A percentile compares a stretch with the other conserved stretches of the same genome.
Conservation (phyloP, 2,113 vertebrate genomes). For the Phyllostomus discolor region DNA sequence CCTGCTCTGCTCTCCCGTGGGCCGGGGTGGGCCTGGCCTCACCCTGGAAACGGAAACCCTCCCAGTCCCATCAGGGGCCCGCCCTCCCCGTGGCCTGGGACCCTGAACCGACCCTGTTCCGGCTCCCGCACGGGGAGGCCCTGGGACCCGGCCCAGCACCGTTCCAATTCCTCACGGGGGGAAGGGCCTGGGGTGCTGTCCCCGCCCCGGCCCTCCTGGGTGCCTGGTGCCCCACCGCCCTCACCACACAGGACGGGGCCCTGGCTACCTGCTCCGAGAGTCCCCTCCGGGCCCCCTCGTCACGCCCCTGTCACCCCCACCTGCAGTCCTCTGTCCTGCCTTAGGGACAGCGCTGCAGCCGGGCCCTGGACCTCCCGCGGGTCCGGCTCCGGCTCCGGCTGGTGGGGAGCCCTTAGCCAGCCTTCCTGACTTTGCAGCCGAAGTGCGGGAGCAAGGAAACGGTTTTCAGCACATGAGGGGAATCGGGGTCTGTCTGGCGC, state of each 20-base stretch:
- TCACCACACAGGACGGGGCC: too few relatives aligned
- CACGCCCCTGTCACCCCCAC: too few relatives aligned
- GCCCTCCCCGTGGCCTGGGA: accelerated
- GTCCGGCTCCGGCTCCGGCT: too few relatives aligned
- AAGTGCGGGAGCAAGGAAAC: neutral
- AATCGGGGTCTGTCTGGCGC: neutral
- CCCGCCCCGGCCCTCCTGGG: neutral
- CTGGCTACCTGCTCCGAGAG: neutral
- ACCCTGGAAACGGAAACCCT: neutral
- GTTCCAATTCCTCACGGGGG: accelerated
- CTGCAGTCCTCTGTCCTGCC: neutral
- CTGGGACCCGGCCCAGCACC: accelerated
- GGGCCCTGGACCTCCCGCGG: neutral
- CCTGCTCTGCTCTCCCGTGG: neutral
- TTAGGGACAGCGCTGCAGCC: neutral
- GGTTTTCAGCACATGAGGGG: neutral
- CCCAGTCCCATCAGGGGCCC: accelerated
- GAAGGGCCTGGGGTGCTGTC: accelerated
- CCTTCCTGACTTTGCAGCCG: neutral
- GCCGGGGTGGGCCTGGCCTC: neutral
- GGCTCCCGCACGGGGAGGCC: neutral
- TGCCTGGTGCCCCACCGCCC: neutral
- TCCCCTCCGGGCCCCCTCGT: neutral
- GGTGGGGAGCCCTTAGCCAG: neutral
- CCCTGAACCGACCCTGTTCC: accelerated